These are phyloP conservation scores for Distichodus sexfasciatus DNA, from an alignment of 2,797 vertebrate species.

Conservation along the genomic window DNA sequence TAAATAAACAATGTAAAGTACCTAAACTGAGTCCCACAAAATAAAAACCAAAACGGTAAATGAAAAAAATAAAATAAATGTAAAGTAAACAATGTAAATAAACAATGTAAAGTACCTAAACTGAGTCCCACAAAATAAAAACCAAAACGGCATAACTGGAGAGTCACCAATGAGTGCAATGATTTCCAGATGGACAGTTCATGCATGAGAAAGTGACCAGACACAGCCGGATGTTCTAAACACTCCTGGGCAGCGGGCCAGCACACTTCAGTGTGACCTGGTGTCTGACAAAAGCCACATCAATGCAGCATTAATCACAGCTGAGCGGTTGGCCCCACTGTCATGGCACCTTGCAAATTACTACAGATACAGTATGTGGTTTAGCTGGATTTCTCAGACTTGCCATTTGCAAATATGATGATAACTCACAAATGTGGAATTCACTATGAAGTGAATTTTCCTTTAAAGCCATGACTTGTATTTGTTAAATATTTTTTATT, in stretches of 20 bases:
- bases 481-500: too few relatives aligned
- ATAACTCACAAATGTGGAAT: background rate
- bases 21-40: background rate
- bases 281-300: conserved; percentile 24
- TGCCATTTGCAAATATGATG: too few relatives aligned
- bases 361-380: too few relatives aligned
- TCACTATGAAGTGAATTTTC: too few relatives aligned
- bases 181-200: background rate
- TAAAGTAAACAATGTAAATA: too few relatives aligned
- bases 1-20: too few relatives aligned
- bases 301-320: conserved; percentile 18
- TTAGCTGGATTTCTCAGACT: too few relatives aligned
- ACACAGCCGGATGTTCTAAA: conserved; percentile 15
- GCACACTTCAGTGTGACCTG: background rate
- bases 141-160: background rate
- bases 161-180: background rate
- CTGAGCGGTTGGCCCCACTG: background rate
- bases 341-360: conserved; percentile 1
- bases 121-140: background rate
- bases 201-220: conserved; percentile 12
- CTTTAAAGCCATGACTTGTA: too few relatives aligned
- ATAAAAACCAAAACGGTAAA: background rate
- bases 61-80: too few relatives aligned
- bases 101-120: background rate
- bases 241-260: conserved; percentile 1